phyloP scores from a whole-genome alignment of 30 jellyfish, hydroid and myxozoan species.

The Pseudorhiza aurosa region DNA sequence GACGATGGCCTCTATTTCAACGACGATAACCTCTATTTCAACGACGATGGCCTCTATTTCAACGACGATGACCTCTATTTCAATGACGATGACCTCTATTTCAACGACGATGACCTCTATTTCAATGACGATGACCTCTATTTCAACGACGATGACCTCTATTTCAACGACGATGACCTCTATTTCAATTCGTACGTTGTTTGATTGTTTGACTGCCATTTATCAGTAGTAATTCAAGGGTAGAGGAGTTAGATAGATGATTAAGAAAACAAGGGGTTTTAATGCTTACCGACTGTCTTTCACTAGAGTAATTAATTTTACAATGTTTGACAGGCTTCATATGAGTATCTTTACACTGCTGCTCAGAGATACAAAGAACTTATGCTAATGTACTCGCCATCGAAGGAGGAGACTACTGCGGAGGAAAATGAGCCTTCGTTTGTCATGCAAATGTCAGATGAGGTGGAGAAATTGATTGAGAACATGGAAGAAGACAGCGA shows the following conservation, averaged over 20 bases:
- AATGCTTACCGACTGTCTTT: neutral
- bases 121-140: too few relatives aligned
- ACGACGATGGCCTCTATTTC: too few relatives aligned
- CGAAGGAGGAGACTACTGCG: neutral
- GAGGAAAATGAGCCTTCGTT: neutral
- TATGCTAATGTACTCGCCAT: conserved; percentile 22
- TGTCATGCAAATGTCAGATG: conserved; percentile 16
- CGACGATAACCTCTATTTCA: too few relatives aligned
- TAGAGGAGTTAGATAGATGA: neutral
- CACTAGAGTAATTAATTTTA: neutral
- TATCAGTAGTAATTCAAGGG: neutral
- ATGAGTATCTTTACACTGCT: conserved; percentile 73
- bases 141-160: too few relatives aligned
- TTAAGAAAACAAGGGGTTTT: neutral
- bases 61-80: too few relatives aligned
- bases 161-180: too few relatives aligned
- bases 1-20: too few relatives aligned
- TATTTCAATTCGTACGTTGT: neutral
- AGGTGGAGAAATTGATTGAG: conserved; percentile 16
- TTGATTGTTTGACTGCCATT: neutral
- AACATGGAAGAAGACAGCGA: conserved; percentile 31
- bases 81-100: too few relatives aligned
- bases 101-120: too few relatives aligned
- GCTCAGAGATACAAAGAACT: conserved; percentile 57
- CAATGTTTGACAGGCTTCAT: conserved; percentile 43